phyloP scores from a whole-genome alignment of 2,113 vertebrate genomes.

The Mesitornis unicolor region DNA sequence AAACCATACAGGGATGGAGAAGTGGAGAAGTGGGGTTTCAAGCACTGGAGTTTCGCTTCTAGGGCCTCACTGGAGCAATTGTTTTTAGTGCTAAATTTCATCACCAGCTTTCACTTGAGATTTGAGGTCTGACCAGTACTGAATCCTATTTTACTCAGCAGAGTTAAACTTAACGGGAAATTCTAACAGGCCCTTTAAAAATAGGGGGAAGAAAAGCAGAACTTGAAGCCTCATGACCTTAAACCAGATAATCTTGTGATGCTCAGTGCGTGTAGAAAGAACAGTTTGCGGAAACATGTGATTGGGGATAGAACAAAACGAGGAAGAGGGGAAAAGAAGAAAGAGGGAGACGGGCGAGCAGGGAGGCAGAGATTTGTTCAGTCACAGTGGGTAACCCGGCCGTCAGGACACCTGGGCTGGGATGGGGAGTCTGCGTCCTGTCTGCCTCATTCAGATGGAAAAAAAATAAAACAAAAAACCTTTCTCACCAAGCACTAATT shows the following conservation, averaged over 20 bases:
- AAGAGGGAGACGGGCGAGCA: neutral
- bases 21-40: neutral
- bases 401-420: neutral
- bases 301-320: neutral
- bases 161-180: neutral
- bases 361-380: neutral
- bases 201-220: neutral
- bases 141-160: neutral
- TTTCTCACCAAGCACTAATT: neutral
- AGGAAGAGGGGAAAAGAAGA: neutral
- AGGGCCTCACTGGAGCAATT: neutral
- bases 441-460: neutral
- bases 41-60: neutral
- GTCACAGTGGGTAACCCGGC: neutral
- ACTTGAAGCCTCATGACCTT: slow-evolving; percentile 8
- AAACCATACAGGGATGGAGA: neutral
- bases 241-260: slow-evolving; percentile 36
- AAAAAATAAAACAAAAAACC: fast-evolving
- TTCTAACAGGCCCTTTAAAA: neutral
- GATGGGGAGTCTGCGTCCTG: neutral
- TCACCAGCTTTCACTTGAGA: neutral
- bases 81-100: neutral
- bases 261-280: neutral
- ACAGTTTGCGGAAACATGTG: neutral
- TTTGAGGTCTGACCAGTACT: neutral